These are phyloP conservation scores for Xenopus borealis DNA, from an alignment of 2,113 vertebrate species.

Conservation along the genomic window DNA sequence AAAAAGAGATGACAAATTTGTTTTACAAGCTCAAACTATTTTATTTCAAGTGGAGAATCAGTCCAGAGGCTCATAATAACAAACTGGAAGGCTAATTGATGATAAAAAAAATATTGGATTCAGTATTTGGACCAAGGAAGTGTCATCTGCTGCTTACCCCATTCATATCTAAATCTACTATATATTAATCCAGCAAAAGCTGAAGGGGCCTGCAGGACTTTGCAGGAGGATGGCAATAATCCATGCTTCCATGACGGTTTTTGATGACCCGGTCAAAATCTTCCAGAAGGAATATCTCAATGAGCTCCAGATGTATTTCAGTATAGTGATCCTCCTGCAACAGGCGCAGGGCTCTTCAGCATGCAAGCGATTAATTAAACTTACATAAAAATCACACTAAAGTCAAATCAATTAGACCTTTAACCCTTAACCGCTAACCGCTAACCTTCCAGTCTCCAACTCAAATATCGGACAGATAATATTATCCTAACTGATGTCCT, in stretches of 20 bases:
- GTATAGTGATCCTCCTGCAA: background rate
- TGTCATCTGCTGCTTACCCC: constrained; percentile 1
- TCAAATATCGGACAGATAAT: background rate
- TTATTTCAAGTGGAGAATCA: constrained; percentile 26
- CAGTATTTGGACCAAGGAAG: constrained; percentile 18
- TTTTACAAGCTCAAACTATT: constrained; percentile 35
- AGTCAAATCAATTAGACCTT: background rate
- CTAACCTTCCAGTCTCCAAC: background rate
- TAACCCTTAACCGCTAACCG: background rate
- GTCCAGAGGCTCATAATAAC: constrained; percentile 14
- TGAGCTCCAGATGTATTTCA: background rate
- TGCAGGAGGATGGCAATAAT: background rate
- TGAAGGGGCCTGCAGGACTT: background rate
- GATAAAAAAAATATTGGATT: constrained; percentile 5
- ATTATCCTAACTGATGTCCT: too few species aligned
- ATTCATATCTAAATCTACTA: background rate
- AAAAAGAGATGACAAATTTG: background rate
- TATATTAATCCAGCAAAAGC: background rate
- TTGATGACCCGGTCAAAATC: background rate
- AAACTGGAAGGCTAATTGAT: constrained; percentile 17
- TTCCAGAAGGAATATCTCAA: background rate
- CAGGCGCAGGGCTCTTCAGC: background rate
- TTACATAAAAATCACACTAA: background rate
- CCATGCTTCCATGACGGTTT: background rate
- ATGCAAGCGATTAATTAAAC: background rate